phyloP scores from a whole-genome alignment of 2,888 invertebrate genomes.

The Meandrusa payeni region DNA sequence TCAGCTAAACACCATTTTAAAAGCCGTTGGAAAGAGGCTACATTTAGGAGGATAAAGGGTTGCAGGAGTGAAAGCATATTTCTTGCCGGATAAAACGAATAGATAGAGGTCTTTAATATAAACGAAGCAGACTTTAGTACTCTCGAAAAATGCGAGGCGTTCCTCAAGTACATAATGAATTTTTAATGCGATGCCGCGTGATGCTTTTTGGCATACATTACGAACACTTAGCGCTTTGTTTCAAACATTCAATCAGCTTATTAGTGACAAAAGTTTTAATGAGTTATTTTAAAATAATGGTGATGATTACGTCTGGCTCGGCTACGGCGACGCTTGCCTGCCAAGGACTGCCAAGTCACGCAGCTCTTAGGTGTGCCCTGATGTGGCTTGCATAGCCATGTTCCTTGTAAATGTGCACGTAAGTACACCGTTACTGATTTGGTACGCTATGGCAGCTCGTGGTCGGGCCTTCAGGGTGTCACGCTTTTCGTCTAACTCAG shows the following conservation, averaged over 20 bases:
- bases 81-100: slow-evolving; percentile 76
- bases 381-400: no score
- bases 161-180: slow-evolving; percentile 68
- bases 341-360: no score
- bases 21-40: slow-evolving; percentile 27
- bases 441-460: no score
- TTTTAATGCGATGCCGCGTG: slow-evolving; percentile 59
- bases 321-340: no score
- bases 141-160: slow-evolving; percentile 74
- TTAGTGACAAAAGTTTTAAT: not conserved
- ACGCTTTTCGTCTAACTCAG: no score
- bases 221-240: slow-evolving; percentile 28
- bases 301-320: not conserved
- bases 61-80: slow-evolving; percentile 72
- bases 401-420: no score
- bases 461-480: no score
- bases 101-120: slow-evolving; percentile 80
- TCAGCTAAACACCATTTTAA: slow-evolving; percentile 22
- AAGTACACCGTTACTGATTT: no score
- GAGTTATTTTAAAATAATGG: not conserved
- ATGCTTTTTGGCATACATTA: slow-evolving; percentile 38
- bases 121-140: slow-evolving; percentile 79
- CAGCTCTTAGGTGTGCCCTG: no score
- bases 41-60: slow-evolving; percentile 55
- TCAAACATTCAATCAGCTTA: slow-evolving; percentile 27